Evolutionary conservation across 2,797 vertebrate genomes (phyloP).

Genomic region (Chiloscyllium punctatum): DNA sequence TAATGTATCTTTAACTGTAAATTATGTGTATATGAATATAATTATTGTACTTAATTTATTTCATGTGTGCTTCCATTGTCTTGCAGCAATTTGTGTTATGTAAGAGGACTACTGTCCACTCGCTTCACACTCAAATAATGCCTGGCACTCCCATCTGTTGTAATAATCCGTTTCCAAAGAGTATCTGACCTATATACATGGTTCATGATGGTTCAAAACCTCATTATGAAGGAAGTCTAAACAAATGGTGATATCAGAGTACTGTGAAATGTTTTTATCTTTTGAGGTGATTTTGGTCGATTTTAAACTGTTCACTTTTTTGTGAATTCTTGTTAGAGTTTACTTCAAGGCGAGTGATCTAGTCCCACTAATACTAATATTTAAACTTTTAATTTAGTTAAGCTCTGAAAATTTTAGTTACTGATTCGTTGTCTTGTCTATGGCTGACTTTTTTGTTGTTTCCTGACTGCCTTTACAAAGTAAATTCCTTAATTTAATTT

Average conservation of each 20-base stretch:
- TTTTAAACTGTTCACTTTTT: not conserved
- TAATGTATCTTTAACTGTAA: slow-evolving; percentile 27
- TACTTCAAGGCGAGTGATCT: not conserved
- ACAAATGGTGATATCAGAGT: not conserved
- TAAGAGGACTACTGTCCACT: not conserved
- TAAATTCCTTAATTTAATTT: not conserved
- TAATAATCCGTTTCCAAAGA: not conserved
- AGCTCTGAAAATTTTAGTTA: not conserved
- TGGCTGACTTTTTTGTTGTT: not conserved
- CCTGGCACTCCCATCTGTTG: not conserved
- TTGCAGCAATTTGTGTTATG: not conserved
- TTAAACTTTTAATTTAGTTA: not conserved
- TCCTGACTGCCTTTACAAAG: not conserved
- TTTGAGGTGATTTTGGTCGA: not conserved
- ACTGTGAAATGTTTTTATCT: not conserved
- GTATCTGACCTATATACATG: not conserved
- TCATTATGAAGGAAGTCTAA: not conserved
- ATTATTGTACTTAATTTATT: slow-evolving; percentile 29
- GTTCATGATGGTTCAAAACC: not conserved
- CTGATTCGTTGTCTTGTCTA: not conserved
- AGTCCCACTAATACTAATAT: not conserved
- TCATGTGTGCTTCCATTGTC: slow-evolving; percentile 21
- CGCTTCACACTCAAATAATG: not conserved
- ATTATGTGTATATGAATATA: slow-evolving; percentile 30
- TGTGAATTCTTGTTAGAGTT: not conserved